These are phyloP conservation scores for Sarcophaga subvicina DNA, from an alignment of 2,888 invertebrate species.

Conservation along the genomic window DNA sequence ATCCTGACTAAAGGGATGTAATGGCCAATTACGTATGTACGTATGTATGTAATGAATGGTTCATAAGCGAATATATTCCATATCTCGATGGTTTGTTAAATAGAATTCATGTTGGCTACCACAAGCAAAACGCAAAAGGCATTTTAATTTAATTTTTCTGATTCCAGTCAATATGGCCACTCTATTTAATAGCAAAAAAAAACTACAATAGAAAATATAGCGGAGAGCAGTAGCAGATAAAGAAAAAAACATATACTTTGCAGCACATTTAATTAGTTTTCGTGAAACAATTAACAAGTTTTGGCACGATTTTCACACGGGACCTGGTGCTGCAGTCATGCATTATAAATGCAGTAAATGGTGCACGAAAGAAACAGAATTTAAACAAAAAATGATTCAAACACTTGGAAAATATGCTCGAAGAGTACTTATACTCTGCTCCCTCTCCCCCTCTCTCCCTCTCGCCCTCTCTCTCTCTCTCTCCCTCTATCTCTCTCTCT, in stretches of 20 bases:
- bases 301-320: conserved; percentile 62
- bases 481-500: not conserved
- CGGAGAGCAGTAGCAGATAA: conserved; percentile 33
- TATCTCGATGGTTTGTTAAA: no score
- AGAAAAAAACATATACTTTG: conserved; percentile 42
- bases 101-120: no score
- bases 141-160: not conserved
- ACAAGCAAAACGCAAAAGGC: no score
- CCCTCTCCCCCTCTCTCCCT: not conserved
- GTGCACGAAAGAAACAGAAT: not conserved
- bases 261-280: conserved; percentile 68
- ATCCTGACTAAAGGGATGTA: no score
- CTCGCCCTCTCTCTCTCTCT: no score
- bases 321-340: conserved; percentile 33
- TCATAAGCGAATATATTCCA: no score
- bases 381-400: no score
- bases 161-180: conserved; percentile 15
- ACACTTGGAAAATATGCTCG: no score
- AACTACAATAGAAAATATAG: no score
- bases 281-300: conserved; percentile 66
- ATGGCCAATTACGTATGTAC: no score
- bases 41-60: no score
- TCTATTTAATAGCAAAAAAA: not conserved
- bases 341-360: conserved; percentile 36
- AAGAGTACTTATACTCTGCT: no score